phyloP scores from a whole-genome alignment of 2,113 vertebrate species.

The Brachyhypopomus gauderio region DNA sequence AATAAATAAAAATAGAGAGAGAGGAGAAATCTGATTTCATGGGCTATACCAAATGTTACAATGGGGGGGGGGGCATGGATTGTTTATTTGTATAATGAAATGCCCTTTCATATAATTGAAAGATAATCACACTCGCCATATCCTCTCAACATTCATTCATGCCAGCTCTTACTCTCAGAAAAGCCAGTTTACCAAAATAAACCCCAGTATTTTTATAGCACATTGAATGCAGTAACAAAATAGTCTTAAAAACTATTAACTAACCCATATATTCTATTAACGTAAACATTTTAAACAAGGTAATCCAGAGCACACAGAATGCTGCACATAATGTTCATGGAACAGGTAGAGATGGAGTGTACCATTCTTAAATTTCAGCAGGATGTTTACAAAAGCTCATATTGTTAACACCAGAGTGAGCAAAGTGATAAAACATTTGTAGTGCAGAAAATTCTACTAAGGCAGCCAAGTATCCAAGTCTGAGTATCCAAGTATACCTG shows the following conservation, averaged over 20 bases:
- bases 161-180: background rate
- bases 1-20: background rate
- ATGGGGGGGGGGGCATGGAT: background rate
- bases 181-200: background rate
- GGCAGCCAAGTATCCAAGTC: background rate
- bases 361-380: constrained; percentile 1
- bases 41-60: constrained; percentile 18
- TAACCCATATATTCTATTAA: background rate
- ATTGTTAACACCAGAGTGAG: background rate
- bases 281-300: constrained; percentile 2
- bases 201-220: background rate
- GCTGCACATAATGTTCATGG: background rate
- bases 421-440: background rate
- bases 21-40: background rate
- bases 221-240: background rate
- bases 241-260: background rate
- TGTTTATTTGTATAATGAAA: background rate
- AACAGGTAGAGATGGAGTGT: background rate
- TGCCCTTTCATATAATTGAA: background rate
- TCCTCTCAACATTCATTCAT: too few relatives aligned
- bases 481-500: background rate
- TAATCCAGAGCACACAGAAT: constrained; percentile 6
- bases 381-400: background rate
- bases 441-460: background rate
- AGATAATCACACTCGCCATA: background rate